Evolutionary conservation across 2,888 invertebrate genomes (phyloP).

Genomic region (Coenonympha arcania): DNA sequence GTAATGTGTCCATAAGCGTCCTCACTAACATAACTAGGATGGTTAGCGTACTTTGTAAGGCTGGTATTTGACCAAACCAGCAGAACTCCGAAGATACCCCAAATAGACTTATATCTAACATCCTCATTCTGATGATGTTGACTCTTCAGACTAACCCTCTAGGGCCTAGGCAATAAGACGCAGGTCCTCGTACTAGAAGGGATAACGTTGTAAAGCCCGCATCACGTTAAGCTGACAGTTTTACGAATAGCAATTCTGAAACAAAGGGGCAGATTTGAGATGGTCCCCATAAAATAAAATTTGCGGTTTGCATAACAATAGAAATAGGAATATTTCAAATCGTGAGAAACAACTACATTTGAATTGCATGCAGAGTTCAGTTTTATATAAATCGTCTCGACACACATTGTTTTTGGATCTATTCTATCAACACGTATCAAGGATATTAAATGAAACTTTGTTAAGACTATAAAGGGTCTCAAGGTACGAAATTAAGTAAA

Average conservation of each 20-base stretch:
- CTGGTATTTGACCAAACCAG: too few relatives aligned
- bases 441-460: neutral
- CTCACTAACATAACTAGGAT: too few relatives aligned
- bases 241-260: slow-evolving; percentile 42
- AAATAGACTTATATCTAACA: too few relatives aligned
- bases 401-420: neutral
- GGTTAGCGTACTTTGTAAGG: too few relatives aligned
- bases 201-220: slow-evolving; percentile 44
- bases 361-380: slow-evolving; percentile 16
- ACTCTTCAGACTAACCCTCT: too few relatives aligned
- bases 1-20: too few relatives aligned
- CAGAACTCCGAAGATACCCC: too few relatives aligned
- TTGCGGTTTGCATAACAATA: slow-evolving; percentile 51
- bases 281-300: slow-evolving; percentile 47
- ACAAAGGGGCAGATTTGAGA: slow-evolving; percentile 46
- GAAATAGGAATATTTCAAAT: slow-evolving; percentile 42
- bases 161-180: too few relatives aligned
- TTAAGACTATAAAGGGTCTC: slow-evolving; percentile 31
- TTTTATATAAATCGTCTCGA: neutral
- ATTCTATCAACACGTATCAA: too few relatives aligned
- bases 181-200: slow-evolving; percentile 35
- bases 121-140: too few relatives aligned
- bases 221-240: slow-evolving; percentile 39
- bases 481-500: slow-evolving; percentile 42
- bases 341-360: slow-evolving; percentile 29